These are phyloP conservation scores for Portevinia maculata DNA, from an alignment of 2,888 invertebrate genomes.

Conservation along the genomic window DNA sequence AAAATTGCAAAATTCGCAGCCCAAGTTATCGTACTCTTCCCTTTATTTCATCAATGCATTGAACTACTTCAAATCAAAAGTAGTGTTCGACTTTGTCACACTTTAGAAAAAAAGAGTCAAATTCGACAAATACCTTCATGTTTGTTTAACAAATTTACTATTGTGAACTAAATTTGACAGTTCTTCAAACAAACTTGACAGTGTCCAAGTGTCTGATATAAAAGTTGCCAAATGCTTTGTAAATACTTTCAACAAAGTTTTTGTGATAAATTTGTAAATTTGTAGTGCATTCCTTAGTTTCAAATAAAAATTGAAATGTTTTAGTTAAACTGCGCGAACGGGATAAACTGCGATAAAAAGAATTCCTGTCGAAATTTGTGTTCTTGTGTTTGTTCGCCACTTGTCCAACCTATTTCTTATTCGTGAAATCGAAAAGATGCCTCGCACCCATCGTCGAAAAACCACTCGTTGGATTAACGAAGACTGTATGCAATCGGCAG, in stretches of 20 bases:
- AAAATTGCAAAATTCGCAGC: too few relatives aligned
- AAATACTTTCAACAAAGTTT: conserved; percentile 46
- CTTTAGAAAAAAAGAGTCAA: background rate
- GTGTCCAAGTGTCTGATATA: conserved; percentile 40
- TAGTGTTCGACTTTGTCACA: background rate
- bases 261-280: conserved; percentile 30
- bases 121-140: conserved; percentile 32
- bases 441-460: conserved; percentile 60
- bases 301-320: conserved; percentile 25
- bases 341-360: background rate
- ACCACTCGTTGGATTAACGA: conserved; percentile 68
- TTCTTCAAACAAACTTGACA: conserved; percentile 69
- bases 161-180: conserved; percentile 68
- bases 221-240: conserved; percentile 56
- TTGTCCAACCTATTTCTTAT: conserved; percentile 16
- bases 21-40: background rate
- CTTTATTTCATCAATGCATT: background rate
- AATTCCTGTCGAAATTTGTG: conserved; percentile 43
- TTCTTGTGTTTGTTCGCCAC: conserved; percentile 46
- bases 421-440: conserved; percentile 46
- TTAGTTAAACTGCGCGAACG: conserved; percentile 1
- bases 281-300: conserved; percentile 4
- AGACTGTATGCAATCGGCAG: conserved; percentile 63
- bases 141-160: conserved; percentile 21
- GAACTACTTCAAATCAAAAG: background rate